phyloP scores from a whole-genome alignment of 2,797 vertebrate genomes.

The Sebastes kiyomatsui region DNA sequence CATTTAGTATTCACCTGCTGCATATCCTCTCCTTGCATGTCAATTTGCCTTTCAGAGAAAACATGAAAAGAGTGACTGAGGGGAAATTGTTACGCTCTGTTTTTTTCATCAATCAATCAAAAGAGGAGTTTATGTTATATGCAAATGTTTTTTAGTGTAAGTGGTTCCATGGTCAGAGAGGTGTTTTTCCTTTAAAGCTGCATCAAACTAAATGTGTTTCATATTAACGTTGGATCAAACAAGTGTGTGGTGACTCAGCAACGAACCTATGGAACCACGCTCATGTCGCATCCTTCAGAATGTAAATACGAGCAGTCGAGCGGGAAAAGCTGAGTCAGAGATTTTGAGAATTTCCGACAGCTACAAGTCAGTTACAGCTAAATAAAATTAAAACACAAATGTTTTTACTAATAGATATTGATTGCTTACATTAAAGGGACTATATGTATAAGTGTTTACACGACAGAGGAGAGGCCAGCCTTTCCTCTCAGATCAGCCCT shows the following conservation, averaged over 20 bases:
- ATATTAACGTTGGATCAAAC: neutral
- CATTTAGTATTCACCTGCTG: neutral
- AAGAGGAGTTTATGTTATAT: slow-evolving; percentile 44
- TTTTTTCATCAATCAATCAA: slow-evolving; percentile 9
- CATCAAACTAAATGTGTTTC: neutral
- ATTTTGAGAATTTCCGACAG: neutral
- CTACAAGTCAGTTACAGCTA: neutral
- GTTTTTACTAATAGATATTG: neutral
- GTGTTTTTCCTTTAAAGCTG: neutral
- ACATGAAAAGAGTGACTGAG: slow-evolving; percentile 8
- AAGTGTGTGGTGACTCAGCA: neutral
- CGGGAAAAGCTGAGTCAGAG: neutral
- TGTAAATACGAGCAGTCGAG: neutral
- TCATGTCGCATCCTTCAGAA: neutral
- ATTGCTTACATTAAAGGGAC: neutral
- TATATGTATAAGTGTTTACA: too few species aligned
- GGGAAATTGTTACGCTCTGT: slow-evolving; percentile 12
- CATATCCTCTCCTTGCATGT: neutral
- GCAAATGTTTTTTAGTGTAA: slow-evolving; percentile 29
- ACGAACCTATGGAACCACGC: neutral
- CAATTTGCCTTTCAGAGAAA: slow-evolving; percentile 38
- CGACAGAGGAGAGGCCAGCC: neutral
- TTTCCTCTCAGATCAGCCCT: slow-evolving; percentile 23
- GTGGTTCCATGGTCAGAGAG: slow-evolving; percentile 7
- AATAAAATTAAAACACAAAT: neutral